phyloP scores from a whole-genome alignment of 2,888 invertebrate species.

The Caenorhabditis sp. region DNA sequence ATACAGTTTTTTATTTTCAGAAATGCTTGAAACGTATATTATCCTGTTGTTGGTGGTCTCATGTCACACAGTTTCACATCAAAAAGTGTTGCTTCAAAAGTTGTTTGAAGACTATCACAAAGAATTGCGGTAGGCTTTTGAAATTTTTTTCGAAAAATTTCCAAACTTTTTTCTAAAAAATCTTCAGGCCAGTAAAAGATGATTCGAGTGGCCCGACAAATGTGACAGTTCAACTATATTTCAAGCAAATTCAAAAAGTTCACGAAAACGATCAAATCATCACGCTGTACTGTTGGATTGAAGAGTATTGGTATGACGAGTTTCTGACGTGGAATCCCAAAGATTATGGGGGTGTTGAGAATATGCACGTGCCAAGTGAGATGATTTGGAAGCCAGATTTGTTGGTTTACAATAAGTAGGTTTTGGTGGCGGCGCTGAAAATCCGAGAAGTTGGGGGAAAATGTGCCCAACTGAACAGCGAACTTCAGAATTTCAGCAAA shows the following conservation, averaged over 20 bases:
- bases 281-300: slow-evolving; percentile 69
- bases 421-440: too few relatives aligned
- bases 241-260: slow-evolving; percentile 69
- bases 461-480: too few relatives aligned
- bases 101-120: slow-evolving; percentile 65
- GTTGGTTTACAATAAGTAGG: slow-evolving; percentile 68
- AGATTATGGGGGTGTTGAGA: slow-evolving; percentile 48
- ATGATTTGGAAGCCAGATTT: slow-evolving; percentile 65
- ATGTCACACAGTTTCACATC: slow-evolving; percentile 12
- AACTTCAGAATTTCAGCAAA: too few relatives aligned
- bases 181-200: slow-evolving; percentile 47
- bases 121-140: slow-evolving; percentile 40
- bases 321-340: slow-evolving; percentile 57
- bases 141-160: neutral
- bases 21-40: neutral
- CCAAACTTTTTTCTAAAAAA: neutral
- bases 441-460: too few relatives aligned
- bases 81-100: slow-evolving; percentile 56
- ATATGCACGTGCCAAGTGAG: slow-evolving; percentile 55
- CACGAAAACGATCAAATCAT: slow-evolving; percentile 68
- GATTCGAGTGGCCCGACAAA: slow-evolving; percentile 63
- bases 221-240: slow-evolving; percentile 68
- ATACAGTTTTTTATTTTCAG: too few relatives aligned
- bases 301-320: slow-evolving; percentile 64
- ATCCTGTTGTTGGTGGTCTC: neutral